phyloP scores from a whole-genome alignment of 2,888 invertebrate genomes.

The Gerris lacustris region DNA sequence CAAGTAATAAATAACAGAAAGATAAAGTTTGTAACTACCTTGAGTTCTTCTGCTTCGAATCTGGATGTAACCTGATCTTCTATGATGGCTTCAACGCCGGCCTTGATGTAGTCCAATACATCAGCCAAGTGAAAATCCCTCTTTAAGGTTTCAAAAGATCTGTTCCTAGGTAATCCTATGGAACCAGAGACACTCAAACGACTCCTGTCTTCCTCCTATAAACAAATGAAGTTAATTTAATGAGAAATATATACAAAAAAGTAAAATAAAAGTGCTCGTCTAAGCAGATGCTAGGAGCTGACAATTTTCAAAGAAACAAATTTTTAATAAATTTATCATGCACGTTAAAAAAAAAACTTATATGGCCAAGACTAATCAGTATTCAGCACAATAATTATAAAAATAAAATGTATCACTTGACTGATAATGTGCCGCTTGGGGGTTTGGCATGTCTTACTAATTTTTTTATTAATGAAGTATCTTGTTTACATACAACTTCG shows the following conservation, averaged over 20 bases:
- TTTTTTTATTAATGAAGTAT: too few relatives aligned
- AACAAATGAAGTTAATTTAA: not conserved
- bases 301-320: too few relatives aligned
- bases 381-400: too few relatives aligned
- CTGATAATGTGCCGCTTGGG: too few relatives aligned
- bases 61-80: slow-evolving; percentile 97
- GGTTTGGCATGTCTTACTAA: too few relatives aligned
- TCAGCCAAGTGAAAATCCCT: slow-evolving; percentile 69
- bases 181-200: not conserved
- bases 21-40: slow-evolving; percentile 37
- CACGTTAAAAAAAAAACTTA: too few relatives aligned
- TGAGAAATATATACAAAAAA: not conserved
- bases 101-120: slow-evolving; percentile 76
- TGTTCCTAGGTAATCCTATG: slow-evolving; percentile 34
- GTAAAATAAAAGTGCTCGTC: not conserved
- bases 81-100: slow-evolving; percentile 91
- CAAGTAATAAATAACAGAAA: too few relatives aligned
- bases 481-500: too few relatives aligned
- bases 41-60: slow-evolving; percentile 88
- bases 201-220: not conserved
- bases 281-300: not conserved
- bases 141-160: slow-evolving; percentile 41
- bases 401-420: too few relatives aligned
- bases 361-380: too few relatives aligned
- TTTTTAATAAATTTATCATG: too few relatives aligned